These are phyloP conservation scores for Eristalis arbustorum DNA, from an alignment of 2,888 invertebrate genomes.

Conservation along the genomic window DNA sequence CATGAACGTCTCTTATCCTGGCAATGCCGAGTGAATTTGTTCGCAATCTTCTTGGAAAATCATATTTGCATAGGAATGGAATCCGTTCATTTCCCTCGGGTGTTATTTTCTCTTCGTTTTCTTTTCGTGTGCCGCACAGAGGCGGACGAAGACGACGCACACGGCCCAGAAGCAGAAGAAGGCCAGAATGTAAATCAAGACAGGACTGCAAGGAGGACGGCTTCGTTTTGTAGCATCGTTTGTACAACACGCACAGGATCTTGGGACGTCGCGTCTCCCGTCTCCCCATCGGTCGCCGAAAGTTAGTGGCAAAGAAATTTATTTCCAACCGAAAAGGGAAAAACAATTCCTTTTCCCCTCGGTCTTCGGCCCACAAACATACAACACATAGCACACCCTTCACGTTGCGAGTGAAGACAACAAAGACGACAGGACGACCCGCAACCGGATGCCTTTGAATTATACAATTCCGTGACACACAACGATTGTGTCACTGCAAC, in stretches of 20 bases:
- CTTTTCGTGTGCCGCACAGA: conserved; percentile 10
- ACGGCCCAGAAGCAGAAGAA: conserved; percentile 12
- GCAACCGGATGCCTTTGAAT: conserved; percentile 66
- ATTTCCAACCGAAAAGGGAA: conserved; percentile 35
- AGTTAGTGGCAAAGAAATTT: conserved; percentile 30
- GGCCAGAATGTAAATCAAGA: conserved; percentile 62
- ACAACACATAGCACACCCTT: not conserved
- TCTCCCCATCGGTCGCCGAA: not conserved
- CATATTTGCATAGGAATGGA: conserved; percentile 71
- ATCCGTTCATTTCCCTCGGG: conserved; percentile 68
- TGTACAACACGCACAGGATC: conserved; percentile 54
- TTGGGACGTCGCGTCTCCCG: not conserved
- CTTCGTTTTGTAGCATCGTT: conserved; percentile 44
- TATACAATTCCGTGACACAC: conserved; percentile 61
- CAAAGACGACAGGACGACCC: conserved; percentile 54
- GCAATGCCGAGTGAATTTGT: conserved; percentile 68
- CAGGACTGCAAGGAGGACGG: conserved; percentile 37
- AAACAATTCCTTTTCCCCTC: conserved; percentile 30
- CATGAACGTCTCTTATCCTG: conserved; percentile 1
- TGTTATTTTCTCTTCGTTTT: conserved; percentile 65
- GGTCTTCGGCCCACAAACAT: no score
- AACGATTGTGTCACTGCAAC: conserved; percentile 67
- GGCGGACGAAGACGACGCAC: not conserved
- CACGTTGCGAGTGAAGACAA: not conserved
- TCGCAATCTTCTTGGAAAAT: conserved; percentile 69